Evolutionary conservation across 2,888 invertebrate species (phyloP), one percentile per base, ranked within the genome.

Genomic region (Alentia gelatinosa): DNA sequence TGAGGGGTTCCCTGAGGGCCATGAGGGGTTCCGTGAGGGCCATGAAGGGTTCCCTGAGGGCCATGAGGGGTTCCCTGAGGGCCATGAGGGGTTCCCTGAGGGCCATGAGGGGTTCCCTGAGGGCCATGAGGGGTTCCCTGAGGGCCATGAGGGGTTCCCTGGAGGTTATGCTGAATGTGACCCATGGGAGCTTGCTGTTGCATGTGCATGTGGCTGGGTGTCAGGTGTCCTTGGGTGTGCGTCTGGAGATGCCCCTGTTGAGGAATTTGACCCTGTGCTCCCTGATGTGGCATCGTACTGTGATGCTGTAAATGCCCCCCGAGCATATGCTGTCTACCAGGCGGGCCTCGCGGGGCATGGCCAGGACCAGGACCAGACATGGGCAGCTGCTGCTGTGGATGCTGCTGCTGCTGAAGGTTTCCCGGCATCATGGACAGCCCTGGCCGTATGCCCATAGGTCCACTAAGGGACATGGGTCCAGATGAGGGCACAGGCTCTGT

Each of bases 151-250:
- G 56, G 74, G 3, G 23, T 39, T 37, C 39, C 35, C 83, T 74
- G 74, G 74, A 56, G 56, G 39, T 35, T 9, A 9, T n/a, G 39
- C 40, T 39, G 83, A 19, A 83, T 83, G 37, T 83, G 83, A 23
- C 74, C 74, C 56, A 74, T 26, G 4, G 30, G 47, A 84, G n/a
- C 35, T 26, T 93, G 93, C 39, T 92, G 86, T 91, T 91, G 93
- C 89, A 91, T 92, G 96, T 97, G 97, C 47, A 74, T 74, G 42
- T 83, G 47, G 9, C 63, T 88, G 4, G 63, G 63, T n/a, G 5
- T 5, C 63, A 35, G 33, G 63, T 56, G 89, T 5, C 42, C 50
- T 19, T 68, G 89, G 63, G 37, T 12, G 5, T 35, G 79, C 9
- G 33, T 33, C 9, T 12, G 93, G 83, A 91, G 92, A 0, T 97